Percentiles rank a stretch among this genome's conserved stretches.
phyloP scores from a whole-genome alignment of 2,113 vertebrate species.

The Colinus virginianus region DNA sequence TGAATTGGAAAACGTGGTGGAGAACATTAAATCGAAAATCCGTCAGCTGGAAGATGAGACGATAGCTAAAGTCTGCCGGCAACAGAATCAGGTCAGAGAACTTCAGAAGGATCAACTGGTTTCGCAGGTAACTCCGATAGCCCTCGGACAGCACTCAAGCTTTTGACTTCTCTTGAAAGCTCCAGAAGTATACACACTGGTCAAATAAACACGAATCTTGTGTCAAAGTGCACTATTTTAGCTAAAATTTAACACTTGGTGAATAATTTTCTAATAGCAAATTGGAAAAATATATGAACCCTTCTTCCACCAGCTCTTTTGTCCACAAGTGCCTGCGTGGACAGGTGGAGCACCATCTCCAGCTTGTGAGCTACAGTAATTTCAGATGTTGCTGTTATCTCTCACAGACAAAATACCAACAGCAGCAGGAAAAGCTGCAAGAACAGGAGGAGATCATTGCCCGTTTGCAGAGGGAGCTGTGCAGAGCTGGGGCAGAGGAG shows the following conservation, averaged over 20 bases:
- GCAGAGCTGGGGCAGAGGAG: conserved; percentile 77
- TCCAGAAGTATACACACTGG: neutral
- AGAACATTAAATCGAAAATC: conserved; percentile 84
- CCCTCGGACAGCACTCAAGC: neutral
- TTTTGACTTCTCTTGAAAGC: neutral
- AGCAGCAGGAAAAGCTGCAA: conserved; percentile 78
- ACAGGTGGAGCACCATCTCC: neutral
- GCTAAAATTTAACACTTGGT: neutral
- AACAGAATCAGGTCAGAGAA: conserved; percentile 78
- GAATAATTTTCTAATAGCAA: neutral
- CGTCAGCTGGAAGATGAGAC: conserved; percentile 88
- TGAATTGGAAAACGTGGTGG: conserved; percentile 85
- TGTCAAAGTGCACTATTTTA: neutral
- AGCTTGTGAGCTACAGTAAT: neutral
- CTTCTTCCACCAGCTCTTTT: neutral
- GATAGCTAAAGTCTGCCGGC: conserved; percentile 80
- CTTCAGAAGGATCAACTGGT: conserved; percentile 81
- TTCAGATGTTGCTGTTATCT: neutral
- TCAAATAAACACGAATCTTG: neutral
- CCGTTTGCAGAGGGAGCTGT: conserved; percentile 82
- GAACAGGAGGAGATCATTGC: conserved; percentile 78
- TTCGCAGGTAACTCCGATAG: conserved; percentile 75
- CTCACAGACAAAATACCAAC: conserved; percentile 71
- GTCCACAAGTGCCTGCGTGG: neutral
- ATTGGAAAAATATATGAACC: neutral